Conservation (phyloP, 2,797 vertebrate species). For the Poeciliopsis paucimaculata region DNA sequence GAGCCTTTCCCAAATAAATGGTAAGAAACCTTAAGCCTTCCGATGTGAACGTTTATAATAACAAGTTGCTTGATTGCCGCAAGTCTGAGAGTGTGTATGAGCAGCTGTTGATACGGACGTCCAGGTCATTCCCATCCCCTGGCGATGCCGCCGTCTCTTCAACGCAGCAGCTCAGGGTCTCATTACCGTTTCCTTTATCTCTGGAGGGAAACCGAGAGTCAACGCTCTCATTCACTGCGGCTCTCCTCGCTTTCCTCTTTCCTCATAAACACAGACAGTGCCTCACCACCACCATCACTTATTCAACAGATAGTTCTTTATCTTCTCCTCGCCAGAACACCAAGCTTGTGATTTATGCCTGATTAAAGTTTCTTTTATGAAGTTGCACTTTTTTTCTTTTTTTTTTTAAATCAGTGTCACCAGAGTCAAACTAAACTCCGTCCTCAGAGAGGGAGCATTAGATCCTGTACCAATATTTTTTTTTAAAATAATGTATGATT, state of each 20-base stretch:
- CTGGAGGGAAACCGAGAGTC: slow-evolving; percentile 59
- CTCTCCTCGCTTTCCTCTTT: not conserved
- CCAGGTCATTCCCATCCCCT: slow-evolving; percentile 49
- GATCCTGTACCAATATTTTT: not conserved
- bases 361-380: slow-evolving; percentile 61
- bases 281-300: slow-evolving; percentile 28
- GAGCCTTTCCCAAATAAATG: not conserved
- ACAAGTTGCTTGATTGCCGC: slow-evolving; percentile 15
- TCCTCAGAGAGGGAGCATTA: slow-evolving; percentile 11
- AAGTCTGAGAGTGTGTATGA: slow-evolving; percentile 14
- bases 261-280: slow-evolving; percentile 13
- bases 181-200: slow-evolving; percentile 73
- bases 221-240: slow-evolving; percentile 45
- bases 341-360: slow-evolving; percentile 55
- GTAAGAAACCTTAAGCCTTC: not conserved
- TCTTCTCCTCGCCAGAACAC: slow-evolving; percentile 33
- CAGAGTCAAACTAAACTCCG: slow-evolving; percentile 28
- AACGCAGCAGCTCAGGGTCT: slow-evolving; percentile 66
- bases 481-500: not conserved
- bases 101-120: slow-evolving; percentile 11
- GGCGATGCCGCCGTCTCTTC: slow-evolving; percentile 38
- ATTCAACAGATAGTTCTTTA: slow-evolving; percentile 40
- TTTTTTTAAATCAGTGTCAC: slow-evolving; percentile 14
- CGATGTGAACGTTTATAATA: slow-evolving; percentile 3
- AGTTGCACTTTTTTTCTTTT: slow-evolving; percentile 7